These are phyloP conservation scores for Hydrochoerus hydrochaeris DNA, from an alignment of 2,113 vertebrate species.

Conservation along the genomic window DNA sequence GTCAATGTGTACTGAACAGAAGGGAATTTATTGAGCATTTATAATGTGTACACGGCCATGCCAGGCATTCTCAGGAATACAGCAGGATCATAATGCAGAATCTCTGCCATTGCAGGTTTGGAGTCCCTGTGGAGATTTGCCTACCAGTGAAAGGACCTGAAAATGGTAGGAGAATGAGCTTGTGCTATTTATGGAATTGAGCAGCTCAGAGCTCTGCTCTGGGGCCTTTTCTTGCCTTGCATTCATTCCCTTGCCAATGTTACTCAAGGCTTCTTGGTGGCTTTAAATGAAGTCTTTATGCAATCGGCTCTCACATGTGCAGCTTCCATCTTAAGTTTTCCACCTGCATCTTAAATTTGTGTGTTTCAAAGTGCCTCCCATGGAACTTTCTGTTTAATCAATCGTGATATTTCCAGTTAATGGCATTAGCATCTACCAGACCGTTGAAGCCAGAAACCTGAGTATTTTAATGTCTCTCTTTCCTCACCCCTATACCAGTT, in stretches of 20 bases:
- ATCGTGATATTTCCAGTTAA: neutral
- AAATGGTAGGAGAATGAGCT: neutral
- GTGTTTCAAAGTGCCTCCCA: neutral
- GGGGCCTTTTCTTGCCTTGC: neutral
- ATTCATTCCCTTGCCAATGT: neutral
- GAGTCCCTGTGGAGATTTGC: neutral
- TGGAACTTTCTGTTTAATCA: neutral
- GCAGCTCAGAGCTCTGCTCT: neutral
- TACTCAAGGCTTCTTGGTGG: neutral
- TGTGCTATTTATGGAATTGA: rapidly evolving
- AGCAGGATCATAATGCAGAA: neutral
- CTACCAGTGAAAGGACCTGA: rapidly evolving
- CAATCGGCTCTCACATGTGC: neutral
- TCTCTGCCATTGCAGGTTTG: neutral
- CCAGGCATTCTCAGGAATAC: neutral
- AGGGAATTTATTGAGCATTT: neutral
- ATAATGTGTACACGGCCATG: neutral
- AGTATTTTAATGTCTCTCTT: neutral
- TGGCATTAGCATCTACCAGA: neutral
- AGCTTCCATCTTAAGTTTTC: neutral
- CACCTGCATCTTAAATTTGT: neutral
- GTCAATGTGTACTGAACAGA: neutral
- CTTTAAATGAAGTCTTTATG: neutral
- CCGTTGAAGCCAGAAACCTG: neutral
- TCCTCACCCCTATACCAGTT: no score